Evolutionary conservation across 2,888 invertebrate species (phyloP), one percentile per base, ranked within the genome.

Genomic region (Alitta virens): DNA sequence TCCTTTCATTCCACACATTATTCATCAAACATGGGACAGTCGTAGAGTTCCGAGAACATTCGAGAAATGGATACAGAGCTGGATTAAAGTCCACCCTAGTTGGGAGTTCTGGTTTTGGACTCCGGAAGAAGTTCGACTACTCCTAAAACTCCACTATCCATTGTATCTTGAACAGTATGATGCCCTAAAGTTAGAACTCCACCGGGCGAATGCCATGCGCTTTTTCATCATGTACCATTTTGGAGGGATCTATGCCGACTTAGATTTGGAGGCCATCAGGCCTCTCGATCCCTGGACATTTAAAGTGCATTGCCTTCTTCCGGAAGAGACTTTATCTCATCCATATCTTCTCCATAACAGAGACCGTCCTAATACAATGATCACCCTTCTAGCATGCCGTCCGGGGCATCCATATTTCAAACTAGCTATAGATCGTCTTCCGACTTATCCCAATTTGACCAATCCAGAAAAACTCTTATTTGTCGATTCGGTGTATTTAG

Each of bases 81-180:
- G 79, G 79, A 59, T 66, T 12, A 56, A 66, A 9, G 66, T 71
- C 25, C 74, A 80, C 62, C 79, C 79, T 2, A 75, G 71, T 24
- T 80, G 79, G 77, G 72, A 76, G 56, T 78, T 79, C 62, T 76
- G 75, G 74, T 66, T 81, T 21, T 81, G 81, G 81, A 80, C 78
- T 12, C 76, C 78, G 63, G 70, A 71, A 9, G 76, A 74, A 65
- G 78, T 77, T 2, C 64, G 74, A 40, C 53, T 66, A 21, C 68
- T 81, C 3, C 74, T 81, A 25, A 64, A 66, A 7, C 71, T 73
- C 2, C 69, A 72, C 46, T 77, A 76, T 67, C 63, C 64, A 0
- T 54, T 56, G 7, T 61, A 58, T 25, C 51, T 62, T 5, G 18
- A 21, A 12, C 58, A 65, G 51, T 69, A 64, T 38, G 60, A 67